These are phyloP conservation scores for Trichechus manatus DNA, from an alignment of 2,113 vertebrate species.

Conservation along the genomic window DNA sequence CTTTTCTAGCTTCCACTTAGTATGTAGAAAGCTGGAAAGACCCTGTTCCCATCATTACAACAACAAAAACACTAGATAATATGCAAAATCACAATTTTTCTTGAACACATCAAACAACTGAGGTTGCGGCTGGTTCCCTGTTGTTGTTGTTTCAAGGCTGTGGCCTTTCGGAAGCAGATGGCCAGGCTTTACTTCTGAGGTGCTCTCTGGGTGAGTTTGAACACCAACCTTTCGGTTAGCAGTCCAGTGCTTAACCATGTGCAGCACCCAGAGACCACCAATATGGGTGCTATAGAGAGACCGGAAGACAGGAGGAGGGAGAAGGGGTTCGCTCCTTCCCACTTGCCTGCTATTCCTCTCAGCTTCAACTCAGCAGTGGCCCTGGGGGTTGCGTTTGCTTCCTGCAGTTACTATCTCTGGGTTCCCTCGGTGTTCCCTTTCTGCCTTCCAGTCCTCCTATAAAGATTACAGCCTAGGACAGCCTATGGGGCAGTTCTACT, in stretches of 20 bases:
- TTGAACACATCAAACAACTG: not conserved
- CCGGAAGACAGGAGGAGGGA: fast-evolving
- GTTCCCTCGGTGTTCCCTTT: not conserved
- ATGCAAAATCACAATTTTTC: fast-evolving
- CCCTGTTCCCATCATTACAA: fast-evolving
- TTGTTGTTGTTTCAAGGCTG: too few species aligned
- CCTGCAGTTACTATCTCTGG: not conserved
- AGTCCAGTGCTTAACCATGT: too few species aligned
- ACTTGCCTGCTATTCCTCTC: not conserved
- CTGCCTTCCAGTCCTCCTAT: too few species aligned
- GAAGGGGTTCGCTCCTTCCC: too few species aligned
- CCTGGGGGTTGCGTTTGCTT: fast-evolving
- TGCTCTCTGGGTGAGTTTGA: too few species aligned
- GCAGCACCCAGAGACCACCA: too few species aligned
- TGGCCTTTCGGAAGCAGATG: too few species aligned
- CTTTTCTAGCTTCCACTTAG: not conserved
- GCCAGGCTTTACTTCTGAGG: too few species aligned
- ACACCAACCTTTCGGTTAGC: too few species aligned
- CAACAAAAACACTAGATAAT: not conserved
- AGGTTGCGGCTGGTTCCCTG: not conserved
- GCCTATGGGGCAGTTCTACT: too few species aligned
- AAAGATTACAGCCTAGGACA: too few species aligned
- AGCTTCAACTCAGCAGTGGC: not conserved
- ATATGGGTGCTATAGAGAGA: not conserved
- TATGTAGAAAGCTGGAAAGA: not conserved